Conservation (phyloP, 2,888 invertebrate species). For the Sphaerophoria taeniata region DNA sequence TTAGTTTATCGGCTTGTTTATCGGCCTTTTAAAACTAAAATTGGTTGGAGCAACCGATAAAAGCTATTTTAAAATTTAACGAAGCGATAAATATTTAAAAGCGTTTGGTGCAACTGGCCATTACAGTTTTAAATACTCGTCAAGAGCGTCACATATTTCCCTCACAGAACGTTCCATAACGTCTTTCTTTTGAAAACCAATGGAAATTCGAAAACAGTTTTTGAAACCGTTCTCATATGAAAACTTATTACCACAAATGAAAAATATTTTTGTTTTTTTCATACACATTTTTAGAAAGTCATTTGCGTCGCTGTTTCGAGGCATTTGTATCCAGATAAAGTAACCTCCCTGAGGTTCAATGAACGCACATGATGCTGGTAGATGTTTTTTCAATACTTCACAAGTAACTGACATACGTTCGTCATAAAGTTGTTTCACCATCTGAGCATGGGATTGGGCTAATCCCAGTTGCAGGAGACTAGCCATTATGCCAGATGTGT, state of each 20-base stretch:
- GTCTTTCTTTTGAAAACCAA: constrained; percentile 83
- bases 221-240: constrained; percentile 79
- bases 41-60: too few relatives aligned
- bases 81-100: not conserved
- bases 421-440: constrained; percentile 81
- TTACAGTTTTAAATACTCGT: constrained; percentile 76
- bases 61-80: too few relatives aligned
- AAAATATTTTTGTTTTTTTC: constrained; percentile 82
- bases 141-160: constrained; percentile 81
- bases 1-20: too few relatives aligned
- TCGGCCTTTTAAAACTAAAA: too few relatives aligned
- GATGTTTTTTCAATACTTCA: constrained; percentile 80
- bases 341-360: constrained; percentile 84
- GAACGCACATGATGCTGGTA: constrained; percentile 83
- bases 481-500: constrained; percentile 84
- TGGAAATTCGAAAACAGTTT: constrained; percentile 83
- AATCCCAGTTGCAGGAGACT: constrained; percentile 84
- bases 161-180: constrained; percentile 80
- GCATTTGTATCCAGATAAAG: constrained; percentile 86
- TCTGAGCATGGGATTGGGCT: constrained; percentile 83
- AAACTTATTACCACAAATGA: constrained; percentile 83
- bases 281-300: constrained; percentile 83
- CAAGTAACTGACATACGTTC: constrained; percentile 83
- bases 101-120: too few relatives aligned
- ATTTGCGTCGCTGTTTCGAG: constrained; percentile 79